A percentile compares a stretch with the other conserved stretches of the same genome.
phyloP scores from a whole-genome alignment of 2,113 vertebrate genomes.

The Mormyrus iriodes region DNA sequence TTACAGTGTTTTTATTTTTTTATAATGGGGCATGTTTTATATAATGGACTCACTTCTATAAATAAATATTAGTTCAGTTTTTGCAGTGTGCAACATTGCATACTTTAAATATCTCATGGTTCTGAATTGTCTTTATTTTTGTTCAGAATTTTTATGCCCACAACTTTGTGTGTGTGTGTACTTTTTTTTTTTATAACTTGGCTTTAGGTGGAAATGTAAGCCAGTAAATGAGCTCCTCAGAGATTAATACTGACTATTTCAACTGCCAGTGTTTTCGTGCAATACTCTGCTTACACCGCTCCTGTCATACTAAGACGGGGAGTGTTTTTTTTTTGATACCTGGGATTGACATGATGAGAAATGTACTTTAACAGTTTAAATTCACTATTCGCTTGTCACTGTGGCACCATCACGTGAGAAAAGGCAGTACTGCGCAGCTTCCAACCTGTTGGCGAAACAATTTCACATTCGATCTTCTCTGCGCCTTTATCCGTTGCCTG shows the following conservation, averaged over 20 bases:
- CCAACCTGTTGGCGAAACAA: background rate
- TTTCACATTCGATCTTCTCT: background rate
- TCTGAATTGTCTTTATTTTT: background rate
- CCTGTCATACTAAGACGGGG: background rate
- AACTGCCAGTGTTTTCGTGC: background rate
- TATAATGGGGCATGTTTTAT: slow-evolving; percentile 10
- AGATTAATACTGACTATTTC: background rate
- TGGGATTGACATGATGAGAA: background rate
- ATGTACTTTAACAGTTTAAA: background rate
- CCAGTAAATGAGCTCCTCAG: background rate
- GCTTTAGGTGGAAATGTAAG: background rate
- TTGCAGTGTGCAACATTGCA: background rate
- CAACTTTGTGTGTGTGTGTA: background rate
- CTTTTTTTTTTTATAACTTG: background rate
- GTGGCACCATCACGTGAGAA: background rate
- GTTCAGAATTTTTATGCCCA: background rate
- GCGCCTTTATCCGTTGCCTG: background rate
- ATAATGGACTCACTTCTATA: background rate
- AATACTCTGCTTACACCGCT: background rate
- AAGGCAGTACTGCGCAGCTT: background rate
- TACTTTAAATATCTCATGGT: background rate
- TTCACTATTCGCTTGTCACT: background rate
- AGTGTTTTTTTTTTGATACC: background rate
- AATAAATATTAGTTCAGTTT: slow-evolving; percentile 6
- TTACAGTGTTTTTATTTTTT: slow-evolving; percentile 15